Conservation (phyloP, 2,113 vertebrate species). For the Catharus bicknelli region DNA sequence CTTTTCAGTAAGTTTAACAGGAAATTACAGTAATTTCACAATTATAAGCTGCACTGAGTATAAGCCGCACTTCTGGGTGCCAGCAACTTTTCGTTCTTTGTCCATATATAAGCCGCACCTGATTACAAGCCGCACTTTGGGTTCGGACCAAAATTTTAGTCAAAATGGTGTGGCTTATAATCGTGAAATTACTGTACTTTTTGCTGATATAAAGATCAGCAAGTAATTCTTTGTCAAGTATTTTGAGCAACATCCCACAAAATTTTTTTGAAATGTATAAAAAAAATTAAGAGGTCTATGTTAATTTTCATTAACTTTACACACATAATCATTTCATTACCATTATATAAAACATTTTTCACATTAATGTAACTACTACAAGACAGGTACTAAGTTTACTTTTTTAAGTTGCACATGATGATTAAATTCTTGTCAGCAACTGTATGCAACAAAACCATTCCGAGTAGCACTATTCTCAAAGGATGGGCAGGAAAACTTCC, state of each 20-base stretch:
- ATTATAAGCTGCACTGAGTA: no score
- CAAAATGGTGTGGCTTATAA: no score
- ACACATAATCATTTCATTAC: neutral
- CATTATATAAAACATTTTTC: neutral
- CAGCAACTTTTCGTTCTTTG: no score
- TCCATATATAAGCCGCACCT: no score
- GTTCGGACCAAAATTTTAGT: no score
- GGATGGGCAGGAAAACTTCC: neutral
- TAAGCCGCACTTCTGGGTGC: no score
- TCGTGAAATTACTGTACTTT: neutral
- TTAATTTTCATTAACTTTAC: neutral
- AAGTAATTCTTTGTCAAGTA: neutral
- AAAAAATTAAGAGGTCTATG: neutral
- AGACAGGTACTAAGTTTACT: neutral
- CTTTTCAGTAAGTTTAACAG: neutral
- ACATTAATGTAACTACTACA: neutral
- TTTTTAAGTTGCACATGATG: neutral
- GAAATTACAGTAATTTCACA: neutral
- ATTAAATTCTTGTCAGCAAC: neutral
- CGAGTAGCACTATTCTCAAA: neutral
- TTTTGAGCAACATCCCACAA: neutral
- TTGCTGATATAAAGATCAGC: neutral
- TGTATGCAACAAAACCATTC: neutral
- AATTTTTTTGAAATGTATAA: neutral
- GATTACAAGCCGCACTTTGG: no score